Evolutionary conservation across 2,888 invertebrate genomes (phyloP), one percentile per base, ranked within the genome.

Genomic region (Macrosoma leucophasiata): DNA sequence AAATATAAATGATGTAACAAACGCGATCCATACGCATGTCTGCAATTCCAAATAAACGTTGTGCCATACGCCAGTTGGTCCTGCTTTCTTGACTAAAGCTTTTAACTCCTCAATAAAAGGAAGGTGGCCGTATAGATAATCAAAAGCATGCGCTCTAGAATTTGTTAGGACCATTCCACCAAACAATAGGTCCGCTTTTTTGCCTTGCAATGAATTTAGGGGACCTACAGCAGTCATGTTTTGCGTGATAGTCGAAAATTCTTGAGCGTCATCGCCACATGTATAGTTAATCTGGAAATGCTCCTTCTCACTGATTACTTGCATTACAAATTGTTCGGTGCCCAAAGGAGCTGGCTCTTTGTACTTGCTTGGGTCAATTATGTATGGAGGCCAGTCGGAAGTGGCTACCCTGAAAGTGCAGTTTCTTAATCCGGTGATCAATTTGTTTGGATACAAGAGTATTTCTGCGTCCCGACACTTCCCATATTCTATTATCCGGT

Each of bases 311-410:
- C 62, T 55, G 13, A 78, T 45, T 11, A 68, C 31, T 8, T 56
- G 20, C 3, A 78, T 27, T 5, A 50, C 10, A 8, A 35, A 49
- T 33, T 59, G 50, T 18, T 61, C 60, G 4, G 48, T 32, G n/a
- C 60, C 60, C 2, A 27, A 10, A 1, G 24, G 2, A 2, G 31
- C 24, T 4, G 21, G 19, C 4, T 19, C 19, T 4, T 26, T 28
- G 3, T 39, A 24, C 15, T 29, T 13, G 1, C 29, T 23, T 1
- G 43, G 60, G 21, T 67, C 36, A 2, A 71, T 50, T 1, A 41
- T 36, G 23, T 51, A 70, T 0, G 75, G 77, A 7, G 73, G 70
- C 48, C 64, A 59, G 25, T 75, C 57, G 1, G 65, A 30, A 0
- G 58, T 36, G 2, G 53, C 50, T 1, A 59, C 58, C 15, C 41